A percentile compares a stretch with the other conserved stretches of the same genome.
Conservation (phyloP, 2,113 vertebrate species). For the Ibidorhyncha struthersii region DNA sequence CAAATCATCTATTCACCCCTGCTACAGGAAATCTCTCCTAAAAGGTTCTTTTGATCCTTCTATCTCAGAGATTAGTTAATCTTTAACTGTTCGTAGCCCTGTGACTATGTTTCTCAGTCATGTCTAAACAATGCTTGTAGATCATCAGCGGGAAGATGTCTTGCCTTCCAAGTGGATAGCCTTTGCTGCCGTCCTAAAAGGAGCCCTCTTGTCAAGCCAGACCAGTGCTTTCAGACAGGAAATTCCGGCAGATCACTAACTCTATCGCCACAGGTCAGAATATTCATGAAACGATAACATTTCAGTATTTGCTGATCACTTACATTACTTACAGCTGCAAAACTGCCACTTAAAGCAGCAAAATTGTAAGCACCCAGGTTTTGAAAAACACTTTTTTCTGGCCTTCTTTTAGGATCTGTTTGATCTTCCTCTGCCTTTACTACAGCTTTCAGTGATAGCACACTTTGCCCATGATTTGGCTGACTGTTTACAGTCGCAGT, state of each 20-base stretch:
- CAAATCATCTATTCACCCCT: neutral
- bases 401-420: neutral
- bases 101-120: slow-evolving; percentile 25
- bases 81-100: slow-evolving; percentile 19
- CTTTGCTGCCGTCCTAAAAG: neutral
- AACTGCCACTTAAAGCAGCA: neutral
- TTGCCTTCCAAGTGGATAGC: neutral
- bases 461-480: neutral
- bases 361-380: neutral
- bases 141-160: neutral
- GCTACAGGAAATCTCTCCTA: slow-evolving; percentile 6
- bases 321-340: neutral
- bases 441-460: neutral
- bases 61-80: slow-evolving; percentile 21
- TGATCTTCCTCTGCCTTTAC: neutral
- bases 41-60: slow-evolving; percentile 33
- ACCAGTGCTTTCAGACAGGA: neutral
- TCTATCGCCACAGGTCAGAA: neutral
- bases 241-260: neutral
- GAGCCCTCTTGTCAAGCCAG: neutral
- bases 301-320: neutral
- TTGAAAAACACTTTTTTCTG: neutral
- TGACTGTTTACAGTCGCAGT: neutral
- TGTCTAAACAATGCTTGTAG: neutral
- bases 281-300: neutral